phyloP scores from a whole-genome alignment of 2,888 invertebrate genomes.

The Leucania comma region DNA sequence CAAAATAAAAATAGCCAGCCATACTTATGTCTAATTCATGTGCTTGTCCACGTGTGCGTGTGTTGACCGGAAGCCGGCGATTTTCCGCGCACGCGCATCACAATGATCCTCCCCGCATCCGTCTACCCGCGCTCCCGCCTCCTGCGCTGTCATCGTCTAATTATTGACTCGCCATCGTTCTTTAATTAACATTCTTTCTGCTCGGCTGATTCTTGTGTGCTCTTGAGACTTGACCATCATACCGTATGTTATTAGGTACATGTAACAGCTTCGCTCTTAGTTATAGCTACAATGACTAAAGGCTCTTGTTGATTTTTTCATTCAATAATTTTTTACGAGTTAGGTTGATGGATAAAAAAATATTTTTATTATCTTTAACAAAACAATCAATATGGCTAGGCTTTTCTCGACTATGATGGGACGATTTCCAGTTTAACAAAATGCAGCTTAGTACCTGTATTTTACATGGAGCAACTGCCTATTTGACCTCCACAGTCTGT shows the following conservation, averaged over 20 bases:
- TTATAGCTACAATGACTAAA: slow-evolving; percentile 17
- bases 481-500: no score
- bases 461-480: no score
- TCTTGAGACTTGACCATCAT: slow-evolving; percentile 40
- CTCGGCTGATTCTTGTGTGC: slow-evolving; percentile 55
- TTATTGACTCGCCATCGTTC: slow-evolving; percentile 67
- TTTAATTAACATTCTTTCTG: slow-evolving; percentile 67
- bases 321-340: slow-evolving; percentile 7
- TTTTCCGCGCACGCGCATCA: slow-evolving; percentile 83
- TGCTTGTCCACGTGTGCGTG: slow-evolving; percentile 49
- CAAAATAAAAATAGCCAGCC: slow-evolving; percentile 41
- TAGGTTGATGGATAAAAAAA: background rate
- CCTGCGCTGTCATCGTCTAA: slow-evolving; percentile 73
- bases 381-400: no score
- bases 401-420: no score
- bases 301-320: slow-evolving; percentile 8
- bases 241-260: slow-evolving; percentile 55
- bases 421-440: no score
- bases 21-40: slow-evolving; percentile 55
- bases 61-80: slow-evolving; percentile 80
- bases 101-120: slow-evolving; percentile 74
- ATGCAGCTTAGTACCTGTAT: no score
- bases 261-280: slow-evolving; percentile 41
- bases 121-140: slow-evolving; percentile 65
- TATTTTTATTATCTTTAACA: background rate